phyloP scores from a whole-genome alignment of 2,797 vertebrate genomes.

The Tiaroga cobitis region DNA sequence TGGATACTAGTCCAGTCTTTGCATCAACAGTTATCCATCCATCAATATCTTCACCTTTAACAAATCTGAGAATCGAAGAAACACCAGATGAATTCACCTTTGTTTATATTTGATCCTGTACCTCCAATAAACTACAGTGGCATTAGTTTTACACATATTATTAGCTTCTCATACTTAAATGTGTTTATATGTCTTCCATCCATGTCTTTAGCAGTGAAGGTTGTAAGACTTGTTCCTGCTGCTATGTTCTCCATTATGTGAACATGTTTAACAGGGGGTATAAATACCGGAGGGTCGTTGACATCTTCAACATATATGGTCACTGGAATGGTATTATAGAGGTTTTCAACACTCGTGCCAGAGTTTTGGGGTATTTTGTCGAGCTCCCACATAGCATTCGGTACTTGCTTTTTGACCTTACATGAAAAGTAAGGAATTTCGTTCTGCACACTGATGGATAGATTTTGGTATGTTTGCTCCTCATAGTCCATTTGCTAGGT shows the following conservation, averaged over 20 bases:
- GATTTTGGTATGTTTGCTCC: constrained; percentile 27
- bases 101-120: neutral
- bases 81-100: neutral
- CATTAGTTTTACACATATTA: neutral
- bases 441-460: constrained; percentile 61
- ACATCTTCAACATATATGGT: constrained; percentile 59
- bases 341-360: rapidly evolving
- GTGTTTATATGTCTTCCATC: constrained; percentile 48
- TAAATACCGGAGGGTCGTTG: constrained; percentile 67
- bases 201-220: constrained; percentile 54
- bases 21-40: constrained; percentile 63
- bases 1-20: constrained; percentile 62
- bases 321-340: constrained; percentile 6
- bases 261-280: constrained; percentile 31
- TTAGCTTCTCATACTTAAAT: constrained; percentile 54
- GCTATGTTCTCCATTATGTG: constrained; percentile 58
- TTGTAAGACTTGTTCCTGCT: constrained; percentile 37
- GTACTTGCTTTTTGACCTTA: constrained; percentile 38
- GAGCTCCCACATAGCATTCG: constrained; percentile 52
- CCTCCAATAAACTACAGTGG: neutral
- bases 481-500: constrained; percentile 65
- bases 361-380: neutral
- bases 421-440: constrained; percentile 62
- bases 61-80: constrained; percentile 53
- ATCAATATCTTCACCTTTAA: constrained; percentile 59